These are phyloP conservation scores for Drosophila prosaltans DNA, from an alignment of 1,140 invertebrate species.

Conservation along the genomic window DNA sequence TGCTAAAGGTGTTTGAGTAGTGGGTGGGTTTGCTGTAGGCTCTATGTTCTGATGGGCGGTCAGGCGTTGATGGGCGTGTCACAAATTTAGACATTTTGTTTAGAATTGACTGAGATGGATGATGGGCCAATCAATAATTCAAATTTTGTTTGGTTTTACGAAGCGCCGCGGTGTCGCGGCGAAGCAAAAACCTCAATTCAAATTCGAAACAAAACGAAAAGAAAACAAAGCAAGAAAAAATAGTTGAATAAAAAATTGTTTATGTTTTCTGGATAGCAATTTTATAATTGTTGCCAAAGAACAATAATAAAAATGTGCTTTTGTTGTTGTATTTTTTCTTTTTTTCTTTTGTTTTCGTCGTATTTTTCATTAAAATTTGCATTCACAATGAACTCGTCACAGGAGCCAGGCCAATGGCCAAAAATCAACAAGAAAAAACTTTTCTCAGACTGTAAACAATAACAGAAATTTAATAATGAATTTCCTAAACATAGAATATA, in stretches of 20 bases:
- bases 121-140: constrained; percentile 71
- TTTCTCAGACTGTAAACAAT: constrained; percentile 2
- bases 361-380: constrained; percentile 15
- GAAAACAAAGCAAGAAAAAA: constrained; percentile 31
- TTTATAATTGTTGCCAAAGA: constrained; percentile 20
- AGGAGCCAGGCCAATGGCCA: background rate
- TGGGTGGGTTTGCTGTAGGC: constrained; percentile 28
- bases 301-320: constrained; percentile 17
- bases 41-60: constrained; percentile 41
- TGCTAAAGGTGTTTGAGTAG: constrained; percentile 24
- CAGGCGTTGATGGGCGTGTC: constrained; percentile 58
- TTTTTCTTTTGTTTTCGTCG: background rate
- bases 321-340: background rate
- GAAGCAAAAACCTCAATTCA: constrained; percentile 12
- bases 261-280: constrained; percentile 18
- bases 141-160: constrained; percentile 63
- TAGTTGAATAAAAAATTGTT: constrained; percentile 33
- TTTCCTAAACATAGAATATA: background rate
- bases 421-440: constrained; percentile 10
- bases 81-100: constrained; percentile 70
- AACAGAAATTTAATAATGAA: constrained; percentile 15
- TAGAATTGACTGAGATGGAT: constrained; percentile 23
- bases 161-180: background rate
- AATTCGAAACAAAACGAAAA: constrained; percentile 29
- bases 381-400: constrained; percentile 11